Evolutionary conservation across 2,113 vertebrate species (phyloP).

Genomic region (Poeciliopsis retropinna): DNA sequence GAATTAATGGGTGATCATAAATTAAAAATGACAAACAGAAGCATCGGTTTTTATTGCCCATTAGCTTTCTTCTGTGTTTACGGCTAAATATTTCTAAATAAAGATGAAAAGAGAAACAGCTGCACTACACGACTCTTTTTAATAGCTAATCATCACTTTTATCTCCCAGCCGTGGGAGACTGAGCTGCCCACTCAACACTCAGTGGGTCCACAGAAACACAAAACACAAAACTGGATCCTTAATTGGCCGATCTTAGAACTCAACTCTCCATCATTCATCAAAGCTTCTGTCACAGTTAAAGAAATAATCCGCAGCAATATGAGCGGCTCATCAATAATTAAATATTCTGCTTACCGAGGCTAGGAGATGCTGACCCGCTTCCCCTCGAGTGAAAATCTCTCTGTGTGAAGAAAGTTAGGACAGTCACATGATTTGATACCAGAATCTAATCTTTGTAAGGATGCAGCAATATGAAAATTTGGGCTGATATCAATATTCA

Average conservation of each 20-base stretch:
- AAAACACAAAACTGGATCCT: constrained; percentile 14
- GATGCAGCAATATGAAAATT: too few species aligned
- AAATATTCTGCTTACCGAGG: constrained; percentile 53
- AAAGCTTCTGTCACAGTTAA: neutral
- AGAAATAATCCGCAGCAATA: neutral
- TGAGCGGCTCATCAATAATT: neutral
- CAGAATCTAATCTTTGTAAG: neutral
- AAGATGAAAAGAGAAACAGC: neutral
- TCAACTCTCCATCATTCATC: neutral
- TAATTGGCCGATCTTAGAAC: constrained; percentile 52
- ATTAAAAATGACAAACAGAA: too few species aligned
- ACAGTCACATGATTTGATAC: neutral
- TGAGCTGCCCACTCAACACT: constrained; percentile 7
- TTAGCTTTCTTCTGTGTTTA: neutral
- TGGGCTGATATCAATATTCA: too few species aligned
- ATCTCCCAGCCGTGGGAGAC: constrained; percentile 10
- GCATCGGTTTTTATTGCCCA: too few species aligned
- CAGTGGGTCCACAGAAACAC: neutral
- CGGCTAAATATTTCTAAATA: neutral
- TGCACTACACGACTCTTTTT: constrained; percentile 7
- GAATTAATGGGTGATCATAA: too few species aligned
- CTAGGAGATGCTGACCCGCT: constrained; percentile 39
- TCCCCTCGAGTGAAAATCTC: constrained; percentile 59
- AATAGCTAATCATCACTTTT: constrained; percentile 45
- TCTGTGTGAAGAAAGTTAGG: constrained; percentile 60